Conservation (phyloP, 2,888 invertebrate genomes). For the Loripinus fragilis region DNA sequence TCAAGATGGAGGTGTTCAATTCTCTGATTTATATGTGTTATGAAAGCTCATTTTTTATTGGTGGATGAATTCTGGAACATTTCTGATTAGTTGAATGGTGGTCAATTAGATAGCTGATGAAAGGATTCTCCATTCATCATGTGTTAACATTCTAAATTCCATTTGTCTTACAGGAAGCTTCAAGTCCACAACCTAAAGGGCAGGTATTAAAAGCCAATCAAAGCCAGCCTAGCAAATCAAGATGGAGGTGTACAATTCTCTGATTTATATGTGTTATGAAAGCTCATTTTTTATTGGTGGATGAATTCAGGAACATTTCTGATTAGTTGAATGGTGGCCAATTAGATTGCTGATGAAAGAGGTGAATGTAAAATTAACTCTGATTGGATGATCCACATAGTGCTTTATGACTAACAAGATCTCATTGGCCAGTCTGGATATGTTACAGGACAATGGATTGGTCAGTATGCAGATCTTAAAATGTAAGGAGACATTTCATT, state of each 20-base stretch:
- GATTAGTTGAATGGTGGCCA: not conserved
- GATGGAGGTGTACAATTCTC: slow-evolving; percentile 76
- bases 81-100: not conserved
- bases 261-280: slow-evolving; percentile 58
- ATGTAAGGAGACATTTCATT: slow-evolving; percentile 30
- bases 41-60: slow-evolving; percentile 32
- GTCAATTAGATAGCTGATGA: not conserved
- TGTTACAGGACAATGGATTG: slow-evolving; percentile 32
- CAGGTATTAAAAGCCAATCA: slow-evolving; percentile 68
- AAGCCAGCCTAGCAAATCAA: slow-evolving; percentile 71
- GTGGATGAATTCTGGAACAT: not conserved
- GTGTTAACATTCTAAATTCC: too few species aligned
- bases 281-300: slow-evolving; percentile 29
- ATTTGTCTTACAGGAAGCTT: slow-evolving; percentile 61
- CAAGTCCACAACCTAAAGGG: slow-evolving; percentile 59
- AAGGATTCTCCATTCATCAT: too few species aligned
- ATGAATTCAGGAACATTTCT: slow-evolving; percentile 12
- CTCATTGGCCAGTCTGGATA: slow-evolving; percentile 15
- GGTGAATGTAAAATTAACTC: not conserved
- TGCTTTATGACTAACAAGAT: not conserved
- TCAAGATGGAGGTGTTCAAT: slow-evolving; percentile 76
- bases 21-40: slow-evolving; percentile 64
- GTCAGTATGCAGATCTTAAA: slow-evolving; percentile 19
- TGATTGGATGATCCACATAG: slow-evolving; percentile 8
- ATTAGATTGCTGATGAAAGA: not conserved